Conservation (phyloP, 2,888 invertebrate genomes). For the Branchinecta sandiegonensis region DNA sequence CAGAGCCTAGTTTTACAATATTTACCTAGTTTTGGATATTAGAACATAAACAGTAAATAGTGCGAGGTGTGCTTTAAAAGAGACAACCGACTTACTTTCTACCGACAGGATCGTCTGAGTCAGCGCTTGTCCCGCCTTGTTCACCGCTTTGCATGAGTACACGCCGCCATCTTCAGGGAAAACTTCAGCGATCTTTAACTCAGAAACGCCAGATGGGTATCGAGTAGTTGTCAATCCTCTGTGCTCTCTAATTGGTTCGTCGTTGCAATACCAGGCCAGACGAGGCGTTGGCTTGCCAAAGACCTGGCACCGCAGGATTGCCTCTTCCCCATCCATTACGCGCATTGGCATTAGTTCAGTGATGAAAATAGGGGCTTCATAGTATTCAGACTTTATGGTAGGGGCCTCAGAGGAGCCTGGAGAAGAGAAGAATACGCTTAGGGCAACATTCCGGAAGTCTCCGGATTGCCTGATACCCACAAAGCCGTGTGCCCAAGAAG, state of each 20-base stretch:
- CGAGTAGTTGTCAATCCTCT: conserved; percentile 60
- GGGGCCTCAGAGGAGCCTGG: too few relatives aligned
- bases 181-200: conserved; percentile 66
- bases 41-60: too few relatives aligned
- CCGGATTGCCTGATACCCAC: too few relatives aligned
- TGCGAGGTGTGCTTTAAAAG: background rate
- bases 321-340: conserved; percentile 81
- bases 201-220: conserved; percentile 61
- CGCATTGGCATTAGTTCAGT: conserved; percentile 54
- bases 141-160: conserved; percentile 66
- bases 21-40: too few relatives aligned
- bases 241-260: conserved; percentile 52
- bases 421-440: too few relatives aligned
- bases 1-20: too few relatives aligned
- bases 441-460: too few relatives aligned
- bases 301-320: conserved; percentile 54
- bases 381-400: conserved; percentile 34
- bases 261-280: conserved; percentile 64
- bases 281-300: conserved; percentile 62
- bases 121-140: conserved; percentile 64
- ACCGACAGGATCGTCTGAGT: conserved; percentile 60
- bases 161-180: conserved; percentile 79
- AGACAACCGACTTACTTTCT: conserved; percentile 48
- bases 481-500: too few relatives aligned
- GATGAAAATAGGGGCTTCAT: conserved; percentile 59